These are phyloP conservation scores for Bambusicola thoracicus DNA, from an alignment of 2,113 vertebrate genomes.

Conservation along the genomic window DNA sequence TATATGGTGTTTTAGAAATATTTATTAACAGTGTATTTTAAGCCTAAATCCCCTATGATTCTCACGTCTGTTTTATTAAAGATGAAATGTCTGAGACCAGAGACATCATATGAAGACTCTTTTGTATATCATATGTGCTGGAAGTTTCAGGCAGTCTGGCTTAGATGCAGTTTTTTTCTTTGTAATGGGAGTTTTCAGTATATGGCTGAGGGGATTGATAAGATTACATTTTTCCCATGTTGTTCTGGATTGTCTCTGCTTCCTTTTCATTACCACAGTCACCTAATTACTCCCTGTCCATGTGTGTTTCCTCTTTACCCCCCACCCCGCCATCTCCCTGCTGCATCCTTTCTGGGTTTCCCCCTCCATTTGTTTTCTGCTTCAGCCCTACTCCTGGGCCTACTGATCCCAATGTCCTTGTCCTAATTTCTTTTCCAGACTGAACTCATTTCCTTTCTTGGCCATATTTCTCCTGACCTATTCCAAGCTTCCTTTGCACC, in stretches of 20 bases:
- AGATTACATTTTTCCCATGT: neutral
- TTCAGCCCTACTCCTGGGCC: constrained; percentile 6
- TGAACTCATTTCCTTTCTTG: constrained; percentile 68
- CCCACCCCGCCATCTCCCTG: neutral
- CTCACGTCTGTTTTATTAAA: neutral
- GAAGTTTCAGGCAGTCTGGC: neutral
- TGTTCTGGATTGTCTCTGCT: constrained; percentile 39
- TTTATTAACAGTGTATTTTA: neutral
- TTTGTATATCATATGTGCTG: neutral
- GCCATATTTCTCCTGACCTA: constrained; percentile 43
- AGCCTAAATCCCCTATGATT: neutral
- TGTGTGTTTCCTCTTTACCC: constrained; percentile 20
- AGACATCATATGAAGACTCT: neutral
- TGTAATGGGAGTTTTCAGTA: neutral
- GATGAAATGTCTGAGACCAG: neutral
- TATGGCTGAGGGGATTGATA: neutral
- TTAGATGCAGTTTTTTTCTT: neutral
- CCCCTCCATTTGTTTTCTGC: constrained; percentile 53
- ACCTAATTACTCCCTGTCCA: constrained; percentile 28
- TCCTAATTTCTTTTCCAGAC: constrained; percentile 61
- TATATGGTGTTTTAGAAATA: neutral
- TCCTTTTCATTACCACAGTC: neutral
- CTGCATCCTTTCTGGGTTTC: constrained; percentile 57
- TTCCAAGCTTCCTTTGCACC: constrained; percentile 66
- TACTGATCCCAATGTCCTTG: constrained; percentile 39